Evolutionary conservation across 2,888 invertebrate species (phyloP).

Genomic region (Stenotaenia linearis): DNA sequence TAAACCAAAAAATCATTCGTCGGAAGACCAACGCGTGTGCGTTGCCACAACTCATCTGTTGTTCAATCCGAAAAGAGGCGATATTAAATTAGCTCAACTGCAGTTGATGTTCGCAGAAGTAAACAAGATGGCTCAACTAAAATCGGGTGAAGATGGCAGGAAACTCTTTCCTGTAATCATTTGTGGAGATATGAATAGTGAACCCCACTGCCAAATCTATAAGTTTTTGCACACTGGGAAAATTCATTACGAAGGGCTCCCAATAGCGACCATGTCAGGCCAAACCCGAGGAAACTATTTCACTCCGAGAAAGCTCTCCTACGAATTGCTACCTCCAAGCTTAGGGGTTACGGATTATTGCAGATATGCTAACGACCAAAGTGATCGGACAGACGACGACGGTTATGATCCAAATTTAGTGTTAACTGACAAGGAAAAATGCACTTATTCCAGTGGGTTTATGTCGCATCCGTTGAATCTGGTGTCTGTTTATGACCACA

Average conservation of each 20-base stretch:
- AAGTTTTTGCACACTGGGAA: constrained; percentile 61
- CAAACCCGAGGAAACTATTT: constrained; percentile 42
- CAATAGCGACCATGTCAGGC: constrained; percentile 45
- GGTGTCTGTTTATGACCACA: constrained; percentile 62
- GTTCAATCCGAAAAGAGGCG: constrained; percentile 82
- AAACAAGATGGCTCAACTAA: constrained; percentile 63
- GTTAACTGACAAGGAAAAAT: neutral
- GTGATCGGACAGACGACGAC: neutral
- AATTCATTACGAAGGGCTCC: constrained; percentile 49
- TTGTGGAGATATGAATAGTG: constrained; percentile 88
- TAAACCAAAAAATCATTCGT: constrained; percentile 49
- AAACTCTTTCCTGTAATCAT: constrained; percentile 71
- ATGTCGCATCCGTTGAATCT: constrained; percentile 63
- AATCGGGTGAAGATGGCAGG: constrained; percentile 43
- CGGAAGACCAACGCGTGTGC: constrained; percentile 36
- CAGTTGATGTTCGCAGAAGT: constrained; percentile 78
- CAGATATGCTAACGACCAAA: constrained; percentile 42
- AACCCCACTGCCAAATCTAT: constrained; percentile 66
- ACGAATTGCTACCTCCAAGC: constrained; percentile 44
- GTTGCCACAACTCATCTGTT: constrained; percentile 91
- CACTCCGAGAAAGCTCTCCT: constrained; percentile 36
- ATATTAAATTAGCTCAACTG: constrained; percentile 82
- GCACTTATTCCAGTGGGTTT: constrained; percentile 56
- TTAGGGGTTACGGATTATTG: constrained; percentile 51
- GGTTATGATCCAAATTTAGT: neutral